Evolutionary conservation across 2,113 vertebrate species (phyloP), one percentile per base, ranked within the genome.

Genomic region (Callospermophilus lateralis): DNA sequence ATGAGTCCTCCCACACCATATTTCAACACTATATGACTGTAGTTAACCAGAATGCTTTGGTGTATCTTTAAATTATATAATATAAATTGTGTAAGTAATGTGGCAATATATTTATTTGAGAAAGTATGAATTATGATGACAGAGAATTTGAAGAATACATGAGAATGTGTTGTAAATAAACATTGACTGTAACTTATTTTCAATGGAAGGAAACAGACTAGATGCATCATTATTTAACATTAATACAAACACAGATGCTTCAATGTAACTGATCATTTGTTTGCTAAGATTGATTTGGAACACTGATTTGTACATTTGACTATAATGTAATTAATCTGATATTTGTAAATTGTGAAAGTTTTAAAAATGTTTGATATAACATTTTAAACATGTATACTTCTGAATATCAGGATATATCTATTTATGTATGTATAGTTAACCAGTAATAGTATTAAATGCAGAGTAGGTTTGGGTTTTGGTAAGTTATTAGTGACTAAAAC

Each of bases 81-180:
- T 3, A 72, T 34, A 92, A 93, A 67, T 61, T 90, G 74, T 53
- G 4, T 74, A 1, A 85, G 37, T 55, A 81, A 81, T 80, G 20
- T 42, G 45, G 16, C 6, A 67, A 72, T 74, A 87, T 85, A 24
- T 55, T 34, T 55, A 53, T 30, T 0, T 3, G 70, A 63, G 34
- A 84, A 89, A 42, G 3, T 32, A 74, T 67, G 81, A 80, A 70
- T 70, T 70, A 83, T 84, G 9, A 8, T 61, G 4, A 91, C 90
- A 88, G 42, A 76, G 93, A 93, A 90, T 63, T 70, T 84, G 55
- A 88, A 90, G 10, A 88, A 81, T 78, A 24, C 32, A 70, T n/a
- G 19, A 2, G 24, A 51, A 3, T 51, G 37, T 79, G 15, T 63
- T 10, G 55, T 72, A 51, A 96, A 58, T 55, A 87, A 92, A 78